These are phyloP conservation scores for Apodemus sylvaticus DNA, from an alignment of 2,113 vertebrate genomes.

Conservation along the genomic window DNA sequence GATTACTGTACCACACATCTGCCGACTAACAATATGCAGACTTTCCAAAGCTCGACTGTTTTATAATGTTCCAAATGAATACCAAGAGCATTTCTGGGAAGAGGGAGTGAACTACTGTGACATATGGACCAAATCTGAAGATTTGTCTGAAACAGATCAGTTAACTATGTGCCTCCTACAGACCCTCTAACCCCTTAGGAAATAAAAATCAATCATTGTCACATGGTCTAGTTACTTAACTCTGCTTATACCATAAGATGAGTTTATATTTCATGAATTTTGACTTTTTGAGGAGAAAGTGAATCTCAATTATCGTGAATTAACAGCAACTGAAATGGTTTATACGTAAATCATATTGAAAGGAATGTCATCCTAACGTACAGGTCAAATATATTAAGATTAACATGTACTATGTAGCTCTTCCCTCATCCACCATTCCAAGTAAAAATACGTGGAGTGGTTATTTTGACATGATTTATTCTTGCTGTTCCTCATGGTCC, in stretches of 20 bases:
- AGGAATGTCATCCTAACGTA: background rate
- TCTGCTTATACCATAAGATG: background rate
- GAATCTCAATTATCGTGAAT: constrained; percentile 7
- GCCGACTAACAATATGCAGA: constrained; percentile 74
- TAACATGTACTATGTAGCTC: background rate
- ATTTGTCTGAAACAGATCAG: constrained; percentile 54
- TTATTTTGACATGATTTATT: constrained; percentile 33
- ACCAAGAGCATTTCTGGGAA: constrained; percentile 82
- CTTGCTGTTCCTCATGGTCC: background rate
- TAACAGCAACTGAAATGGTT: constrained; percentile 12
- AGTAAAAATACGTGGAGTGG: background rate
- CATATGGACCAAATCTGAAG: constrained; percentile 64
- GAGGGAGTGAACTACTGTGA: constrained; percentile 73
- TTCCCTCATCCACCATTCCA: background rate
- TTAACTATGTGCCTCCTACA: constrained; percentile 33
- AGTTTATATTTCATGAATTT: constrained; percentile 5
- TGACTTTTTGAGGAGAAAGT: background rate
- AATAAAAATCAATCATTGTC: constrained; percentile 41
- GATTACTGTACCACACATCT: constrained; percentile 74
- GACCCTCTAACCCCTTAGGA: background rate
- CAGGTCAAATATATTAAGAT: background rate
- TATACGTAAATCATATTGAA: constrained; percentile 8
- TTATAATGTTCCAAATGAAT: constrained; percentile 75
- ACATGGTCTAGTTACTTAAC: background rate
- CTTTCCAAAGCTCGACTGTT: constrained; percentile 78